Percentiles rank a stretch among this genome's conserved stretches.
phyloP scores from a whole-genome alignment of 2,888 invertebrate species.

The Eupithecia subfuscata region DNA sequence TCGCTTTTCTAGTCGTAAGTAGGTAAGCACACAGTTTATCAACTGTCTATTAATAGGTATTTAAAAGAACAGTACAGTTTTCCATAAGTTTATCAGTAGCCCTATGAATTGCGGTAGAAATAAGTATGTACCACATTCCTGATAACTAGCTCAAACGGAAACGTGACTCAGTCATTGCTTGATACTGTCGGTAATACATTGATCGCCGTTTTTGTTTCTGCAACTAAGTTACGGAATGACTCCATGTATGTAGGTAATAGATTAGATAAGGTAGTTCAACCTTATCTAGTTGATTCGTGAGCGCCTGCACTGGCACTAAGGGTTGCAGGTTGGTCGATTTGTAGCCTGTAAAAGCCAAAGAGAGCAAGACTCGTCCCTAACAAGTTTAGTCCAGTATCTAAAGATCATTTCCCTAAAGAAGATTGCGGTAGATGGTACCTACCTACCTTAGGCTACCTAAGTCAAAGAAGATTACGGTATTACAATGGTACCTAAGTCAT shows the following conservation, averaged over 20 bases:
- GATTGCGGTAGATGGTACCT: not conserved
- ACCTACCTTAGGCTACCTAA: not conserved
- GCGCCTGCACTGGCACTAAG: no score
- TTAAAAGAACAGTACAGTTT: not conserved
- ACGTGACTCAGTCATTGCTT: conserved; percentile 61
- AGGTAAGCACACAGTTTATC: not conserved
- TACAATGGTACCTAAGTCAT: no score
- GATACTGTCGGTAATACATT: conserved; percentile 56
- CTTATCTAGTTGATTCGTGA: no score
- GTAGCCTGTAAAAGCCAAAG: not conserved
- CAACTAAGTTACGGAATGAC: not conserved
- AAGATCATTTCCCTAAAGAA: not conserved
- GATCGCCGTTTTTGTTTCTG: conserved; percentile 37
- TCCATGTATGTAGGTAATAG: not conserved
- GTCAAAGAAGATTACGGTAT: no score
- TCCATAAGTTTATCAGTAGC: not conserved
- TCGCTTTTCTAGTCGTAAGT: not conserved
- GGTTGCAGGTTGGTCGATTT: not conserved
- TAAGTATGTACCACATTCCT: conserved; percentile 58
- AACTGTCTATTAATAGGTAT: not conserved
- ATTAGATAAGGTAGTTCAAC: no score
- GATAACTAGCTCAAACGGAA: conserved; percentile 77
- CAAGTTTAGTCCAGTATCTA: no score
- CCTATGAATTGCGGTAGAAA: conserved; percentile 10
- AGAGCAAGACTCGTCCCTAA: not conserved